These are phyloP conservation scores for Diabrotica balteata DNA, from an alignment of 2,888 invertebrate species.

Conservation along the genomic window DNA sequence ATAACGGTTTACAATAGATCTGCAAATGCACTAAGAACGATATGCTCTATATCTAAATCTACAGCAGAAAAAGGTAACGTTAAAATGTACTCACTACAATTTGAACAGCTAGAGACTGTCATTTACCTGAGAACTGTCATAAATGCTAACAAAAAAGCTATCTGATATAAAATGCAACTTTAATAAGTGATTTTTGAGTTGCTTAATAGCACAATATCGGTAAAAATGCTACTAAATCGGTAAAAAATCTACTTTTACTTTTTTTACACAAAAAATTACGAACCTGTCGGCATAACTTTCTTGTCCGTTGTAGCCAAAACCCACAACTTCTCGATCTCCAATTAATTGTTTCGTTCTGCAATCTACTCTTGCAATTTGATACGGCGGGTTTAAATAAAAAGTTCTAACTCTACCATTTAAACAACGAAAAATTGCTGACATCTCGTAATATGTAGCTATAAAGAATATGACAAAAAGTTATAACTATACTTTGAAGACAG, in stretches of 20 bases:
- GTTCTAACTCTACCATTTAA: not conserved
- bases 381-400: not conserved
- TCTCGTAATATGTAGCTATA: not conserved
- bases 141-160: too few relatives aligned
- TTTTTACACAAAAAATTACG: not conserved
- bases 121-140: not conserved
- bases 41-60: too few relatives aligned
- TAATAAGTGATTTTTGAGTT: too few relatives aligned
- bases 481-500: too few relatives aligned
- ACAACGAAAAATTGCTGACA: not conserved
- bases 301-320: slow-evolving; percentile 82
- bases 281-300: slow-evolving; percentile 75
- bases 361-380: not conserved
- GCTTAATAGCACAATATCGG: not conserved
- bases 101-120: too few relatives aligned
- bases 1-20: too few relatives aligned
- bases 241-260: not conserved
- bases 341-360: slow-evolving; percentile 52
- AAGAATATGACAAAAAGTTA: too few relatives aligned
- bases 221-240: too few relatives aligned
- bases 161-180: too few relatives aligned
- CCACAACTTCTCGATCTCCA: slow-evolving; percentile 90
- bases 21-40: too few relatives aligned
- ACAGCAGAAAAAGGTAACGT: too few relatives aligned
- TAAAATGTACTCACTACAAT: too few relatives aligned